phyloP scores from a whole-genome alignment of 2,113 vertebrate genomes.

The Bos indicus region DNA sequence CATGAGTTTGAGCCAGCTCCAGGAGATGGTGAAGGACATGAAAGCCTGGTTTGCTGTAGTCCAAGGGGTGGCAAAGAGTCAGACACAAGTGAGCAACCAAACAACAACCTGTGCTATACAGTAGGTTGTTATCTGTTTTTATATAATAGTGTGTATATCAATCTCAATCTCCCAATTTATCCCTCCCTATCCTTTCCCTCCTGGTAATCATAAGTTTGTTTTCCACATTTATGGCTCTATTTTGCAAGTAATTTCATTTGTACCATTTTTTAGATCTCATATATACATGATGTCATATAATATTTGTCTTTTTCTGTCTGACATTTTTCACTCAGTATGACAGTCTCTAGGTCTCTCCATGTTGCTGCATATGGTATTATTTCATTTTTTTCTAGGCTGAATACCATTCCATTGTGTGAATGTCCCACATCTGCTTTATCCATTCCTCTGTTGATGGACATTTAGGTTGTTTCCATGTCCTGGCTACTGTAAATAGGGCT shows the following conservation, averaged over 20 bases:
- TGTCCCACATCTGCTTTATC: not conserved
- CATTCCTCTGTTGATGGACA: not conserved
- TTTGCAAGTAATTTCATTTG: not conserved
- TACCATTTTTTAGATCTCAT: not conserved
- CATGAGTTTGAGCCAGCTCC: not conserved
- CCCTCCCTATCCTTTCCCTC: not conserved
- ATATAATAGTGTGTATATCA: not conserved
- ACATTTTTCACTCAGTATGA: not conserved
- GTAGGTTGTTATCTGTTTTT: not conserved
- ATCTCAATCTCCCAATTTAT: not conserved
- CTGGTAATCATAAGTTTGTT: not conserved
- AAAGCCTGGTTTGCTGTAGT: not conserved
- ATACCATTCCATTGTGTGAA: not conserved
- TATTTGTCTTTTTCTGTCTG: not conserved
- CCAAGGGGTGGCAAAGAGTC: not conserved
- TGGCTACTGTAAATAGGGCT: not conserved
- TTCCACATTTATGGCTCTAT: not conserved
- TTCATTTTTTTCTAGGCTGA: not conserved
- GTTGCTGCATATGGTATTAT: not conserved
- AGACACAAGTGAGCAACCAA: not conserved
- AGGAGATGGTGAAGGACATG: not conserved
- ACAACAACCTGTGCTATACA: not conserved
- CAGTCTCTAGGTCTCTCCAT: not conserved
- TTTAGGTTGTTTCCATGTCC: not conserved
- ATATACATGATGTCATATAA: not conserved